A percentile compares a stretch with the other conserved stretches of the same genome.
phyloP scores from a whole-genome alignment of 2,113 vertebrate species.

The Anolis carolinensis region DNA sequence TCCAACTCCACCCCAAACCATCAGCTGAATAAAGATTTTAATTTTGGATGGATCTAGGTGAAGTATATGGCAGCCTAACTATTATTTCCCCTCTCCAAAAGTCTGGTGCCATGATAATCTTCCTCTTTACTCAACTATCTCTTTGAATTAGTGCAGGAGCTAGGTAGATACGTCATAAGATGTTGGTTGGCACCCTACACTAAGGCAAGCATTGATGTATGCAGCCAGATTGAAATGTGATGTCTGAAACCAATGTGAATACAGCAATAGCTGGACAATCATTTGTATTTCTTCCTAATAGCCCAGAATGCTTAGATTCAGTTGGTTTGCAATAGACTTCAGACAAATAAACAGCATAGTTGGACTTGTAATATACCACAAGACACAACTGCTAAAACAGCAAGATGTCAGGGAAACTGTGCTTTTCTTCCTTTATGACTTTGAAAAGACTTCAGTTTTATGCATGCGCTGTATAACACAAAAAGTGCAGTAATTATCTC shows the following conservation, averaged over 20 bases:
- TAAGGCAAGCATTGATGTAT: background rate
- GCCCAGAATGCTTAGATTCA: background rate
- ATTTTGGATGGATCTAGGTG: background rate
- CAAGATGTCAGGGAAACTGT: background rate
- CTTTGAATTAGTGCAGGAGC: background rate
- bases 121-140: background rate
- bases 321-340: background rate
- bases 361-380: slow-evolving; percentile 10
- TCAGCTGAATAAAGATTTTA: too few relatives aligned
- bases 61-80: background rate
- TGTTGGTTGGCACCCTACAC: background rate
- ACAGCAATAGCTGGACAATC: background rate
- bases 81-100: background rate
- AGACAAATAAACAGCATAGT: background rate
- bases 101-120: background rate
- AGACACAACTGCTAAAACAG: slow-evolving; percentile 6
- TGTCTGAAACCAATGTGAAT: background rate
- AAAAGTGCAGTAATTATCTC: slow-evolving; percentile 21
- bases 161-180: too few relatives aligned
- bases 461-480: background rate
- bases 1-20: background rate
- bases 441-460: background rate
- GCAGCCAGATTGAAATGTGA: background rate
- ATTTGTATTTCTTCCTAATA: background rate
- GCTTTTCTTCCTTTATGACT: background rate